Evolutionary conservation across 2,888 invertebrate genomes (phyloP), one percentile per base, ranked within the genome.

Genomic region (Troides aeacus): DNA sequence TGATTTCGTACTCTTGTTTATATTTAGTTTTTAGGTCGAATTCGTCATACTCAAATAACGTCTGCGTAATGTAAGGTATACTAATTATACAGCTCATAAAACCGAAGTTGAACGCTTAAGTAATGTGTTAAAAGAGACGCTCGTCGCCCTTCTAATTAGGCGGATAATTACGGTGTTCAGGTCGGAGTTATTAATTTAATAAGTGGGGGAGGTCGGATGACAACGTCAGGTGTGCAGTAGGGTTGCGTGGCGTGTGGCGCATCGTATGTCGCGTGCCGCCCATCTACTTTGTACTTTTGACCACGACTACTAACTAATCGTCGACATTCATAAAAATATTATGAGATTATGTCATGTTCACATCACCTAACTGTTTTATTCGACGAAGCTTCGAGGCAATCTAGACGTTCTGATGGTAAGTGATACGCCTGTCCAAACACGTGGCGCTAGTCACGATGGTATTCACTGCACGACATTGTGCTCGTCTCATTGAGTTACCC

Each of bases 111-210:
- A 90, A 86, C 86, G 87, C 80, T 88, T 84, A 88, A 84, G 85
- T 88, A 89, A 90, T 83, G 87, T 83, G 88, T 88, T 88, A 86
- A 87, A 89, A 88, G 82, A 82, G 82, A 81, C 85, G 84, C 88
- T 86, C 87, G 84, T 89, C 90, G 81, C 90, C 91, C 91, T 89
- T 90, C 88, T 89, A 90, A 91, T 91, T 91, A 92, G 90, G 76
- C 78, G 86, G 85, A 84, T 90, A 91, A 91, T 91, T 86, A 90
- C 86, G 84, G 85, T 84, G 90, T 87, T 89, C 87, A 83, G 88
- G 86, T 88, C 87, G 81, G 81, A 89, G 90, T 92, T 92, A 92
- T 92, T 92, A 92, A 91, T 91, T 92, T 92, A 91, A 92, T 92
- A 92, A 90, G 84, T 82, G 76, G 86, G 90, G 90, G 87, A 82